Evolutionary conservation across 2,888 invertebrate species (phyloP).

Genomic region (Phengaris alcon): DNA sequence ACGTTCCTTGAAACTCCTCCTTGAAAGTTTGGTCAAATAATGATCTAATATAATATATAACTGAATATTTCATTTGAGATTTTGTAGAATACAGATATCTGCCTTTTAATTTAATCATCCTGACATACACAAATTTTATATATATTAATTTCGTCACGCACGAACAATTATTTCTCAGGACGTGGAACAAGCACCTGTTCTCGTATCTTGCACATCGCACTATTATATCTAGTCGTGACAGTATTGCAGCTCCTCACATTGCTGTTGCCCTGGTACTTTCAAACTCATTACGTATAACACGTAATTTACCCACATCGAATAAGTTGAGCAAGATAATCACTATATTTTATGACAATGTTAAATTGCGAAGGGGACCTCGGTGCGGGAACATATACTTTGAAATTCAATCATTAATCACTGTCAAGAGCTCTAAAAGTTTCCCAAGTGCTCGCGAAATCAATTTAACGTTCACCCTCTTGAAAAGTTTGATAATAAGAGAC

Average conservation of each 20-base stretch:
- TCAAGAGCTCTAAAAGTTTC: constrained; percentile 73
- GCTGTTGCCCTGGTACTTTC: constrained; percentile 51
- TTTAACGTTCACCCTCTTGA: constrained; percentile 64
- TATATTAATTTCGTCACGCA: background rate
- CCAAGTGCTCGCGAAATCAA: constrained; percentile 72
- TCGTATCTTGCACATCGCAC: constrained; percentile 40
- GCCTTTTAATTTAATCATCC: background rate
- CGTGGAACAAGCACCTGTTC: constrained; percentile 17
- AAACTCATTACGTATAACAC: constrained; percentile 66
- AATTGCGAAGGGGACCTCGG: constrained; percentile 56
- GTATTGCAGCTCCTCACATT: constrained; percentile 59
- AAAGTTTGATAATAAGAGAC: constrained; percentile 46
- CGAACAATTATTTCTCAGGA: constrained; percentile 21
- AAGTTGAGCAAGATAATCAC: constrained; percentile 58
- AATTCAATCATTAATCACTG: constrained; percentile 77
- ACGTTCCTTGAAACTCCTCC: background rate
- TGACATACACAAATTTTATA: constrained; percentile 1
- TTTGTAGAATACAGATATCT: background rate
- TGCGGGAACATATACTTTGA: constrained; percentile 58
- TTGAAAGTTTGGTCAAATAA: background rate
- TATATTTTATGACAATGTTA: constrained; percentile 54
- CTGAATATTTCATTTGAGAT: background rate
- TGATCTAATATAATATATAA: background rate
- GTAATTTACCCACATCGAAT: constrained; percentile 65
- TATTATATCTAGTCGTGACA: constrained; percentile 66